Percentiles rank a stretch among this genome's conserved stretches.
Evolutionary conservation across 2,113 vertebrate species (phyloP).

Genomic region (Megaleporinus macrocephalus): DNA sequence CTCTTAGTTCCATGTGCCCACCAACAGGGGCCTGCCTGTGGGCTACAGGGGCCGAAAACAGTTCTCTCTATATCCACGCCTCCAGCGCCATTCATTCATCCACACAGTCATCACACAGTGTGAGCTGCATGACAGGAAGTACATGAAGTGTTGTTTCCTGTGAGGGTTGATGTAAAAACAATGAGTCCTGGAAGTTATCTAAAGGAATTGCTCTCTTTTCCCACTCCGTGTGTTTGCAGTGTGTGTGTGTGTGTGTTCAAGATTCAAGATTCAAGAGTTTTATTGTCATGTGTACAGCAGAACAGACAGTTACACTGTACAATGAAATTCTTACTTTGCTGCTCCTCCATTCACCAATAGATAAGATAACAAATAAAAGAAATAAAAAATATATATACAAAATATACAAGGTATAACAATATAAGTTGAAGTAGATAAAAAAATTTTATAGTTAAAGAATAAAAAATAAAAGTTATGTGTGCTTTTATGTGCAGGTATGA

Average conservation of each 20-base stretch:
- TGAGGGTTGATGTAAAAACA: conserved; percentile 55
- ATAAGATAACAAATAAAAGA: no score
- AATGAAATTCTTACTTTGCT: no score
- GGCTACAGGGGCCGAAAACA: neutral
- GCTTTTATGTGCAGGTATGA: no score
- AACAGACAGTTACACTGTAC: no score
- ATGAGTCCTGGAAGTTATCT: conserved; percentile 61
- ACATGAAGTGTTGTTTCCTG: conserved; percentile 65
- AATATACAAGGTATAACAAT: no score
- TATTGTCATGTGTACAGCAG: no score
- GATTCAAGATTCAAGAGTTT: no score
- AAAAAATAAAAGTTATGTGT: no score
- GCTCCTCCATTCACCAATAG: no score
- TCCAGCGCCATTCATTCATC: conserved; percentile 22
- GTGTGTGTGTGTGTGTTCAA: conserved; percentile 12
- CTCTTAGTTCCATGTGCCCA: neutral
- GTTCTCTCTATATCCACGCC: neutral
- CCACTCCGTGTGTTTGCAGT: conserved; percentile 1
- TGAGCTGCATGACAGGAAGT: conserved; percentile 59
- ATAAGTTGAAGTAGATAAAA: no score
- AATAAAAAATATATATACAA: no score
- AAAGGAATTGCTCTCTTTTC: conserved; percentile 34
- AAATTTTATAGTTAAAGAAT: no score
- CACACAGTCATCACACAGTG: conserved; percentile 32
- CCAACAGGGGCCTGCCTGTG: neutral